Evolutionary conservation across 2,113 vertebrate genomes (phyloP), one percentile per base, ranked within the genome.

Genomic region (Tupaia tana): DNA sequence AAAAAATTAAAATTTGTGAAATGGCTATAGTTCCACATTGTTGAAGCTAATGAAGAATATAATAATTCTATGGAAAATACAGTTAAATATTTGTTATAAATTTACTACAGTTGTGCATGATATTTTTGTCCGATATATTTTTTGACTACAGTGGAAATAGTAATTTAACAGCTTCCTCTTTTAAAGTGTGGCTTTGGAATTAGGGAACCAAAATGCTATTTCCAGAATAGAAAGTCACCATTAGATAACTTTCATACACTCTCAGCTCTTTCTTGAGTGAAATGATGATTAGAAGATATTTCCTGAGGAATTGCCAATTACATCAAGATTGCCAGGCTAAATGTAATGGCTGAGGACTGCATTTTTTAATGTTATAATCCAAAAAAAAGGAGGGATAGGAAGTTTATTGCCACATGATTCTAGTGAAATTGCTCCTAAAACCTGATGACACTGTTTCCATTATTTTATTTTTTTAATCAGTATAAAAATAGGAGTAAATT

Each of bases 1-100:
- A 86, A 92, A 91, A 71, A 59, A 66, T 29, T 85, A 82, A 73
- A 34, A n/a, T 93, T 80, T 97, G 3, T 66, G 27, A 6, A 52
- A 71, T 64, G 10, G 3, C 31, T 85, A 25, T 7, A 86, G 24
- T 19, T 70, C 20, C 5, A 20, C 58, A 52, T 75, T 75, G 43
- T 77, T 74, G 27, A 86, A 77, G 78, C 7, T 95, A 73, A 87
- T n/a, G 64, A 93, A 43, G 18, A 84, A 69, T 24, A 81, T 52
- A 77, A 82, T 34, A 18, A 77, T n/a, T 78, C 24, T 25, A 63
- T 0, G 66, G 27, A 74, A 91, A 90, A 82, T 25, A 70, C 8
- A 29, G 24, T 20, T 70, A 58, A 70, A 59, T 6, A 66, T 66
- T 92, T 77, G 7, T n/a, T 63, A 34, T 80, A 4, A 0, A 12